phyloP scores from a whole-genome alignment of 2,797 vertebrate genomes.

The Gadopsis marmoratus region DNA sequence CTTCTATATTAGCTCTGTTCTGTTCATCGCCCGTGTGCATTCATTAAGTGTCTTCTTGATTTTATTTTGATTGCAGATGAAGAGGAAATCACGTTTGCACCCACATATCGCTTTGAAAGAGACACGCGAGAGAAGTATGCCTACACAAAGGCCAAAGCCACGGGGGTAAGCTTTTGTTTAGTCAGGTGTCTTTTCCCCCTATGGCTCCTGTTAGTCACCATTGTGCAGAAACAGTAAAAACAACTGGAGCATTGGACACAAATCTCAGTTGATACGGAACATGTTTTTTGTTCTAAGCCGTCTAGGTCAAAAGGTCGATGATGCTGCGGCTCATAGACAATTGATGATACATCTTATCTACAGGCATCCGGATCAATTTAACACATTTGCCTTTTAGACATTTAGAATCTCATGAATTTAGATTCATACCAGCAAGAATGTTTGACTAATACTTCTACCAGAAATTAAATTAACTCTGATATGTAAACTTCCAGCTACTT shows the following conservation, averaged over 20 bases:
- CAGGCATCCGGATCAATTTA: conserved; percentile 1
- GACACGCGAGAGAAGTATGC: conserved; percentile 93
- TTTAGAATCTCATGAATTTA: not conserved
- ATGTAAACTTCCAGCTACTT: conserved; percentile 1
- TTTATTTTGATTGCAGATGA: conserved; percentile 87
- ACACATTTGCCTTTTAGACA: not conserved
- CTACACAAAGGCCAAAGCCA: conserved; percentile 98
- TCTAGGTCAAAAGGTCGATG: not conserved
- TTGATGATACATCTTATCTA: not conserved
- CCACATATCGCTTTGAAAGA: conserved; percentile 97
- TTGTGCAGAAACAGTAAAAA: not conserved
- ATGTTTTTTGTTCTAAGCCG: not conserved
- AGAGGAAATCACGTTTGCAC: conserved; percentile 97
- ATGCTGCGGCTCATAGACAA: conserved; percentile 4
- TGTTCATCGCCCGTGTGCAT: not conserved
- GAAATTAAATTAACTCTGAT: not conserved
- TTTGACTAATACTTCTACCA: conserved; percentile 11
- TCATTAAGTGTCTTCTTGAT: not conserved
- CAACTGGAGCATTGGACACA: conserved; percentile 2
- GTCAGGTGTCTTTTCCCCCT: conserved; percentile 34
- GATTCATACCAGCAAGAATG: not conserved
- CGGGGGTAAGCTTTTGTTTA: conserved; percentile 88
- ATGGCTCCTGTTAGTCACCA: not conserved
- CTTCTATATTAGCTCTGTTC: not conserved
- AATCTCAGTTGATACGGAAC: not conserved